Evolutionary conservation across 2,888 invertebrate species (phyloP), one percentile per base, ranked within the genome.

Genomic region (Steromphala cineraria): DNA sequence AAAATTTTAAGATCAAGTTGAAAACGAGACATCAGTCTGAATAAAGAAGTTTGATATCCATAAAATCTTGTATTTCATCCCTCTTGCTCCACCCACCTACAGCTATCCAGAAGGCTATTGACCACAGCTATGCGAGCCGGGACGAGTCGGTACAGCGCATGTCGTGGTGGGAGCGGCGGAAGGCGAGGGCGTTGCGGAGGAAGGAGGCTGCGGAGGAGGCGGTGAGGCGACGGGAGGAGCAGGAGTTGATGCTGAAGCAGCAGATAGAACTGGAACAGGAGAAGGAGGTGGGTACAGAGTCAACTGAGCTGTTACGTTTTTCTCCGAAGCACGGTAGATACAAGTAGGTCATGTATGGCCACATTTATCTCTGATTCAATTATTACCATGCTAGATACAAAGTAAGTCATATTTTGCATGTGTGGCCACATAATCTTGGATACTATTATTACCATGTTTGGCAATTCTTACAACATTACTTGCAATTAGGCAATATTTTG

Each of bases 181-280:
- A 94, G 7, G 91, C 95, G 75, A 92, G 95, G 0, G 82, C 82
- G 53, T 82, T 84, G n/a, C 84, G 84, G 36, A 82, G 86, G 53
- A 85, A 85, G 24, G 82, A 81, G 24, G 79, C 82, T 28, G 86
- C 86, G 36, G 89, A 89, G n/a, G 89, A 89, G 55, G 88, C 87
- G 19, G 67, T 82, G 78, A 84, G 82, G 75, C 83, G 86, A 94
- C 94, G 17, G 95, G 95, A 87, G 94, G 95, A 96, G 80, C 89
- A 89, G n/a, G 86, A 92, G 80, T 83, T 88, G 53, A 95, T 96
- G 79, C 93, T 94, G 53, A 93, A 94, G 53, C 95, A 95, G 0
- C 93, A 95, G 81, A 94, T 94, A 24, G 95, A 95, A 88, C 93
- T 96, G 62, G 95, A 96, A 91, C 95, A 95, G 75, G 96, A 96